Percentiles rank a stretch among this genome's conserved stretches.
Evolutionary conservation across 2,113 vertebrate species (phyloP).

Genomic region (Phainopepla nitens): DNA sequence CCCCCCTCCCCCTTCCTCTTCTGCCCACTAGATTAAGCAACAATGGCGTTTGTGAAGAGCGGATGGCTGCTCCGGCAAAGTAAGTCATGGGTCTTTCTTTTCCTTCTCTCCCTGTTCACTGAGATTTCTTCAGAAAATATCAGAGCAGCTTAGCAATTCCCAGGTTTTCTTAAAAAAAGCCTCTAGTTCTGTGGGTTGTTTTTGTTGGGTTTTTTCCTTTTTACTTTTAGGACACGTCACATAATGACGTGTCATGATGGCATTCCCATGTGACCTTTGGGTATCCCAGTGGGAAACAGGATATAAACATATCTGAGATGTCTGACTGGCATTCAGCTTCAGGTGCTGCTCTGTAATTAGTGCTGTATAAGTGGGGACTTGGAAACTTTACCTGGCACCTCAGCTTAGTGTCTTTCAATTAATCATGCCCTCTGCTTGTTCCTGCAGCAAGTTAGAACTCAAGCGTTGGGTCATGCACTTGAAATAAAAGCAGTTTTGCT

Average conservation of each 20-base stretch:
- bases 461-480: not conserved
- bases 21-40: conserved; percentile 7
- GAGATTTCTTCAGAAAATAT: not conserved
- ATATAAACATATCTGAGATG: not conserved
- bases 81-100: conserved; percentile 47
- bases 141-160: not conserved
- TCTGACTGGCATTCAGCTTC: not conserved
- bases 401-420: not conserved
- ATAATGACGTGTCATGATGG: not conserved
- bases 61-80: conserved; percentile 81
- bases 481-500: not conserved
- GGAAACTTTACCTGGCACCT: not conserved
- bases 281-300: not conserved
- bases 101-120: not conserved
- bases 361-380: not conserved
- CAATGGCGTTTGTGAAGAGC: conserved; percentile 79
- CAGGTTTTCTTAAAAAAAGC: not conserved
- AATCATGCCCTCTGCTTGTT: not conserved
- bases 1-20: not conserved
- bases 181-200: not conserved
- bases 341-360: not conserved
- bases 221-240: not conserved
- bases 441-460: not conserved
- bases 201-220: not conserved
- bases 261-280: not conserved